Evolutionary conservation across 2,888 invertebrate species (phyloP).

Genomic region (Scotopteryx bipunctaria): DNA sequence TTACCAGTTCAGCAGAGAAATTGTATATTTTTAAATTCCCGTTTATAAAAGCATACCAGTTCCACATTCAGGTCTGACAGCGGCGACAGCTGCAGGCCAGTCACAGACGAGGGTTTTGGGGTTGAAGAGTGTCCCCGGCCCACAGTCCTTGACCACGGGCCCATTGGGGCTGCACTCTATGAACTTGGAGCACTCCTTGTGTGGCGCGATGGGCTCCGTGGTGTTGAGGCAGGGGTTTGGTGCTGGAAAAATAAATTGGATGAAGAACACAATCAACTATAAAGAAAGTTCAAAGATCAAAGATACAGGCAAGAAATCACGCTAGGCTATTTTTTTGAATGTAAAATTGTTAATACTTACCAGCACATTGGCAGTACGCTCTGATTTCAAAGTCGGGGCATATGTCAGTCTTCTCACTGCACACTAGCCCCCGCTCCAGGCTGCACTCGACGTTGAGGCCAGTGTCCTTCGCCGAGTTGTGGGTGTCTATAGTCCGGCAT

Average conservation of each 20-base stretch:
- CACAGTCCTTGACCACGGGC: conserved; percentile 86
- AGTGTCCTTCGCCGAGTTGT: conserved; percentile 86
- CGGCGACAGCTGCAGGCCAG: conserved; percentile 83
- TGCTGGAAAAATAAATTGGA: too few species aligned
- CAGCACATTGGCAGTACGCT: conserved; percentile 85
- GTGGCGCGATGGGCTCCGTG: conserved; percentile 81
- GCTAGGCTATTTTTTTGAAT: too few species aligned
- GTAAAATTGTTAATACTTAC: too few species aligned
- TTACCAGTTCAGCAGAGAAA: too few species aligned
- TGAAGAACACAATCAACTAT: too few species aligned
- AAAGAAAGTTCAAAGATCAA: too few species aligned
- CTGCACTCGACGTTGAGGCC: conserved; percentile 90
- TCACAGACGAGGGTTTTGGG: conserved; percentile 85
- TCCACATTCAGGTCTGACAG: conserved; percentile 85
- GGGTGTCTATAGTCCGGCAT: conserved; percentile 87
- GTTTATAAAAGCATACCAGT: conserved; percentile 15
- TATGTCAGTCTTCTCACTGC: conserved; percentile 72
- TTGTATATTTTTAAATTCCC: background rate
- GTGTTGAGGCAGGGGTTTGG: conserved; percentile 70
- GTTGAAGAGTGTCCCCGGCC: conserved; percentile 86
- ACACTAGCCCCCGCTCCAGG: conserved; percentile 88
- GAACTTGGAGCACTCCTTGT: conserved; percentile 87
- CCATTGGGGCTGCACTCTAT: conserved; percentile 85
- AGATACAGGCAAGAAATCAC: too few species aligned
- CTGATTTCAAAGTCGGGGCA: conserved; percentile 94